These are phyloP conservation scores for Phataginus tricuspis DNA, from an alignment of 2,797 vertebrate species.

Conservation along the genomic window DNA sequence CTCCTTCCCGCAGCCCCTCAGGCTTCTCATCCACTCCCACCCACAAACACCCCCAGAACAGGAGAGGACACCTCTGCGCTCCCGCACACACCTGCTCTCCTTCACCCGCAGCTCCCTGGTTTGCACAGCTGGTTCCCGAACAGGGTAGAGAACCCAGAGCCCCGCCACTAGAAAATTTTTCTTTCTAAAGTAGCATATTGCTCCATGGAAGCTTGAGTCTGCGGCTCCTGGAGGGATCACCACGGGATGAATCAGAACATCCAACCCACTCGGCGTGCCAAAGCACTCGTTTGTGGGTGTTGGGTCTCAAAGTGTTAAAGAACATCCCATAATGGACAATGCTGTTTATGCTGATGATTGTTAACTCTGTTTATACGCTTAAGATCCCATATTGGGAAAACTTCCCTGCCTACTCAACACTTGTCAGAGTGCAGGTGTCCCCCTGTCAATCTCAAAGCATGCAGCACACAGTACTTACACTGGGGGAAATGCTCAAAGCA, in stretches of 20 bases:
- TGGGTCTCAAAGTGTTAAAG: conserved; percentile 38
- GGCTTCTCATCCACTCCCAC: neutral
- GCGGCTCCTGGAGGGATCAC: neutral
- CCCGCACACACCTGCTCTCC: neutral
- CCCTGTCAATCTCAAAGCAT: conserved; percentile 6
- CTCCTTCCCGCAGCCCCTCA: neutral
- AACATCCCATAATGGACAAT: neutral
- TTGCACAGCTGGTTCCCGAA: conserved; percentile 47
- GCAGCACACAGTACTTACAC: neutral
- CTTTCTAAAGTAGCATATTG: neutral
- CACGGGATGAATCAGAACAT: conserved; percentile 51
- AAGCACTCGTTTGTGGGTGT: neutral
- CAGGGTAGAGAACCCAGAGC: neutral
- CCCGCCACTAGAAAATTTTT: neutral
- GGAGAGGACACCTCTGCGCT: neutral
- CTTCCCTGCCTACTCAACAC: conserved; percentile 26
- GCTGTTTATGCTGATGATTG: conserved; percentile 12
- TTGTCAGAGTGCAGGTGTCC: neutral
- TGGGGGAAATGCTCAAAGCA: neutral
- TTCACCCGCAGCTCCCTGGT: neutral
- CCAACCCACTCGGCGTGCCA: neutral
- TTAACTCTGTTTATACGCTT: conserved; percentile 51
- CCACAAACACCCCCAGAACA: neutral
- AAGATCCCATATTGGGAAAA: neutral
- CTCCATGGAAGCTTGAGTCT: conserved; percentile 16